These are phyloP conservation scores for Lemur catta DNA, from an alignment of 2,797 vertebrate species.

Conservation along the genomic window DNA sequence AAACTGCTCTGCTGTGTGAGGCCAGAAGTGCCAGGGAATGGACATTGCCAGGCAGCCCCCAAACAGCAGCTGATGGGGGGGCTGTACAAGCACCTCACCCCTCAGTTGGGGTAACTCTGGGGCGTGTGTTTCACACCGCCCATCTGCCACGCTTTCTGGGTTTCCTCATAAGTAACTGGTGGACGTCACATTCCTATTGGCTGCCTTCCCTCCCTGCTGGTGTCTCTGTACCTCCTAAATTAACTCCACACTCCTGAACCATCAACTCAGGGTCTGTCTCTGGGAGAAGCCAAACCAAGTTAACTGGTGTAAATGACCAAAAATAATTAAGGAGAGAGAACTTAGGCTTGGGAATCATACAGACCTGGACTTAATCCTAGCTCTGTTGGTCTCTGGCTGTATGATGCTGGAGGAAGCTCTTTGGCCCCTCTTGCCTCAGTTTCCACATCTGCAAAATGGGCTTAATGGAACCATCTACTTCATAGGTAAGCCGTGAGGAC, in stretches of 20 bases:
- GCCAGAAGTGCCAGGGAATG: not conserved
- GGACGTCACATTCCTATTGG: not conserved
- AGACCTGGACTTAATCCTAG: not conserved
- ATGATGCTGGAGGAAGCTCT: not conserved
- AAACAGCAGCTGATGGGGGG: not conserved
- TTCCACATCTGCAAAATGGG: not conserved
- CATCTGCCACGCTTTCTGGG: not conserved
- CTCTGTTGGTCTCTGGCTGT: not conserved
- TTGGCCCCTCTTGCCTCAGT: not conserved
- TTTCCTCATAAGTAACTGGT: not conserved
- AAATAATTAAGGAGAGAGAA: not conserved
- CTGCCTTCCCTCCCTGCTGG: not conserved
- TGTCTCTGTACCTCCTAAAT: not conserved
- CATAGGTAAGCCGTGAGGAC: not conserved
- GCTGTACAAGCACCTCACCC: not conserved
- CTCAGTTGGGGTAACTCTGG: not conserved
- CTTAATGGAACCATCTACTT: not conserved
- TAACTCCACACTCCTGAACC: not conserved
- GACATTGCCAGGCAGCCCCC: not conserved
- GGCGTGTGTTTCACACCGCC: fast-evolving
- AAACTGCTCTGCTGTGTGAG: not conserved
- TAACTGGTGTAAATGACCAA: not conserved
- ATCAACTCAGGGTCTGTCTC: not conserved
- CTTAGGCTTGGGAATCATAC: not conserved
- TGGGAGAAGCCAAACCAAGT: not conserved